These are phyloP conservation scores for Lepus townsendii DNA, from an alignment of 2,797 vertebrate species.

Conservation along the genomic window DNA sequence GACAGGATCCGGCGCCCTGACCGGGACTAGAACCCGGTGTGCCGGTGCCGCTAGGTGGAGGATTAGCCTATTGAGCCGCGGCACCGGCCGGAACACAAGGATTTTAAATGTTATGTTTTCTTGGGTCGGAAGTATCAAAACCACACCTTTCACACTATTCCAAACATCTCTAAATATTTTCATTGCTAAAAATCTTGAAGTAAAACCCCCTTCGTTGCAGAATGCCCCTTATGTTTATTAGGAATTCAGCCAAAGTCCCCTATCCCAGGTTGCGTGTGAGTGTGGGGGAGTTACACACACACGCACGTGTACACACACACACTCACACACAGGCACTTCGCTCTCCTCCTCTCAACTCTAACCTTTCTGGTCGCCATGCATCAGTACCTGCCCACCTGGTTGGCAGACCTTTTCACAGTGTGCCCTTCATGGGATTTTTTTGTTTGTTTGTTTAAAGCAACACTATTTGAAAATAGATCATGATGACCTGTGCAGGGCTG, in stretches of 20 bases:
- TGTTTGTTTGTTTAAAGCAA: conserved; percentile 65
- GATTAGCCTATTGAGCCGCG: too few relatives aligned
- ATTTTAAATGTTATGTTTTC: conserved; percentile 45
- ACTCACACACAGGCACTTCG: conserved; percentile 12
- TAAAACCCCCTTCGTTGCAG: conserved; percentile 83
- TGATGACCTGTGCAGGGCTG: conserved; percentile 81
- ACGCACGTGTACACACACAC: neutral
- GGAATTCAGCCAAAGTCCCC: conserved; percentile 77
- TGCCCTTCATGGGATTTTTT: conserved; percentile 85
- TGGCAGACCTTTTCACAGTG: conserved; percentile 78
- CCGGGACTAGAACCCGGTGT: too few relatives aligned
- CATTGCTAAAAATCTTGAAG: conserved; percentile 83
- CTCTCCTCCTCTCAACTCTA: conserved; percentile 79
- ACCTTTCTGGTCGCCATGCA: conserved; percentile 85
- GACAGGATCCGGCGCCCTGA: too few relatives aligned
- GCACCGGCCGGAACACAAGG: conserved; percentile 40
- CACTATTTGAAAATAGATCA: conserved; percentile 79
- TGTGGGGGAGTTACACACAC: neutral
- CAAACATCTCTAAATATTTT: conserved; percentile 77
- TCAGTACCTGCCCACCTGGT: conserved; percentile 85
- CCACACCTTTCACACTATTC: conserved; percentile 79
- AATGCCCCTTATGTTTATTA: conserved; percentile 84
- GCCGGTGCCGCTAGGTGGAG: too few relatives aligned
- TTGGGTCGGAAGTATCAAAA: conserved; percentile 38
- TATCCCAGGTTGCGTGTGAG: conserved; percentile 65